These are phyloP conservation scores for Sphaeridia pumilis DNA, from an alignment of 2,888 invertebrate genomes.

Conservation along the genomic window DNA sequence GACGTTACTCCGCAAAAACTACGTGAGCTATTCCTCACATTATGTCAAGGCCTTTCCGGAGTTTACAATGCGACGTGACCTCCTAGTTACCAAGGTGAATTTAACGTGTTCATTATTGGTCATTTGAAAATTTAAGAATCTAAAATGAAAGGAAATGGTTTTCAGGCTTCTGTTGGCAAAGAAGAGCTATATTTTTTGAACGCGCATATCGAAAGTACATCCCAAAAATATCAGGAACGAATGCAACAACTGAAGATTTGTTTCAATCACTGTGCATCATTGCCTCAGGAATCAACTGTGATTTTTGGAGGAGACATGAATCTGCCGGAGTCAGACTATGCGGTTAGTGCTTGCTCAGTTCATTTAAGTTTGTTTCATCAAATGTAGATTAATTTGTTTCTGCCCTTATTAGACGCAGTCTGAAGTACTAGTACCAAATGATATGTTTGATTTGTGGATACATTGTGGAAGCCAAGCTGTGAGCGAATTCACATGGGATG, in stretches of 20 bases:
- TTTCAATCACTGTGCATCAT: constrained; percentile 37
- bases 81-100: constrained; percentile 44
- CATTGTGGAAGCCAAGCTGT: constrained; percentile 45
- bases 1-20: constrained; percentile 41
- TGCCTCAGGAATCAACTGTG: constrained; percentile 38
- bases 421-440: constrained; percentile 41
- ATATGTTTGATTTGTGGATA: constrained; percentile 46
- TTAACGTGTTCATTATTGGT: neutral
- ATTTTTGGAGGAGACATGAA: constrained; percentile 52
- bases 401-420: constrained; percentile 39
- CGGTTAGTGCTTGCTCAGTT: constrained; percentile 42
- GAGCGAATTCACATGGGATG: constrained; percentile 49
- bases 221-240: constrained; percentile 42
- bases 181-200: constrained; percentile 44
- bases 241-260: constrained; percentile 41
- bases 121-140: too few species aligned
- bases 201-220: constrained; percentile 49
- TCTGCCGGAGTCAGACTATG: constrained; percentile 47
- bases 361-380: neutral
- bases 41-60: constrained; percentile 42
- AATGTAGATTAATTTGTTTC: too few species aligned
- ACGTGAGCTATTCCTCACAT: constrained; percentile 40
- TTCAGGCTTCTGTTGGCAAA: constrained; percentile 39
- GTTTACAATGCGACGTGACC: constrained; percentile 45
- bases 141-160: too few species aligned